Base-by-base conservation (phyloP, 1,140 invertebrate species). In the Caerostris darwini region DNA sequence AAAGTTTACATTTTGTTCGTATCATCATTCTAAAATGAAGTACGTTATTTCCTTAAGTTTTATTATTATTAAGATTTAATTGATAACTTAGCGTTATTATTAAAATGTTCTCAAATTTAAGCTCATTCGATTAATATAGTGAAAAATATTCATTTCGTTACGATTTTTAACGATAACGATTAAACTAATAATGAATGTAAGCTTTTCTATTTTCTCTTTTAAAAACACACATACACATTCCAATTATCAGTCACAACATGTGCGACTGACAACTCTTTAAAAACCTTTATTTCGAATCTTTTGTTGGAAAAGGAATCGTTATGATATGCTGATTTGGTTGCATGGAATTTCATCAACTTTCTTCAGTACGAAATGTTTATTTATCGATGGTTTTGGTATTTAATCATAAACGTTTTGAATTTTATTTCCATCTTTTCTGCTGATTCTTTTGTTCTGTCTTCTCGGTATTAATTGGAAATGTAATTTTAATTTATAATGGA, bases 211-310 rank as follows among this genome's bases (percentile, higher is more conserved):
- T 7, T n/a, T 10, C 34, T 53, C 34, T 53, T 71, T 19, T 50
- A 59, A 85, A 85, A 58, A 85, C 56, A 59, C 6, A 7, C 83
- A n/a, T 2, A 34, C 34, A 34, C 83, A 82, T 82, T 61, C 59
- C 67, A 53, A 81, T 91, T 71, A 91, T 82, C 90, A 7, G 17
- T 82, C 77, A 82, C 54, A 50, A 59, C 90, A 91, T 91, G 54
- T 91, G 90, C 67, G 54, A 69, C 19, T 82, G 90, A 82, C 90
- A 91, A 71, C 71, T 91, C 10, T 53, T 91, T 91, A 56, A 34
- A 77, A 57, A 71, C 50, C 54, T 67, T 54, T 19, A 59, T 85
- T 85, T 58, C 14, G 83, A 19, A 85, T 85, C n/a, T 85, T 85
- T 85, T 59, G 83, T 85, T n/a, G 56, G 57, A 85, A 56, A 85